phyloP scores from a whole-genome alignment of 2,888 invertebrate genomes.

The Apeira syringaria region DNA sequence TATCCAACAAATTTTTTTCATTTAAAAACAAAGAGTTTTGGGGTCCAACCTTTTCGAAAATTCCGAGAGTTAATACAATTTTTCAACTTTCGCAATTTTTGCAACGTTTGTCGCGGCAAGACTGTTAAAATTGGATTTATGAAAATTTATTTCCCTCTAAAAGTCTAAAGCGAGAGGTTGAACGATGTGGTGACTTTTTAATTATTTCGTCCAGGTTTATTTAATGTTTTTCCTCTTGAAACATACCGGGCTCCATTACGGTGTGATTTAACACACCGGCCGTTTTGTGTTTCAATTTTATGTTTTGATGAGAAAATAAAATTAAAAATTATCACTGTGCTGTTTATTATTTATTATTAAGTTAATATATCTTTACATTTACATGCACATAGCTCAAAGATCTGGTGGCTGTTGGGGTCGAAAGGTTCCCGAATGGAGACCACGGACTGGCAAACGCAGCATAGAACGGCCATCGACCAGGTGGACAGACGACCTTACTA shows the following conservation, averaged over 20 bases:
- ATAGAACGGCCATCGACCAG: too few relatives aligned
- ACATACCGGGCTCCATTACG: conserved; percentile 39
- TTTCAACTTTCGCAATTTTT: conserved; percentile 35
- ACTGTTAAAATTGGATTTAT: conserved; percentile 54
- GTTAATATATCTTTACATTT: too few relatives aligned
- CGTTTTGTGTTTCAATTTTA: too few relatives aligned
- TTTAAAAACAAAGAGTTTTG: not conserved
- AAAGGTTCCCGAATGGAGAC: too few relatives aligned
- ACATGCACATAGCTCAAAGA: too few relatives aligned
- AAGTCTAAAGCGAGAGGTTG: conserved; percentile 38
- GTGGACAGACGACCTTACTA: too few relatives aligned
- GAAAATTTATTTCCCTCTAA: conserved; percentile 37
- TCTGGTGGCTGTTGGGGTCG: too few relatives aligned
- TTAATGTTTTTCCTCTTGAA: conserved; percentile 39
- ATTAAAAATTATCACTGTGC: too few relatives aligned
- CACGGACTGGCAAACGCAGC: too few relatives aligned
- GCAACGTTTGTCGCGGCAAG: conserved; percentile 34
- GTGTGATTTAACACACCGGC: conserved; percentile 44
- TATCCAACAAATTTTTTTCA: too few relatives aligned
- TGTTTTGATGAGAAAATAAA: too few relatives aligned
- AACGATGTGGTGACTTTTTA: conserved; percentile 57
- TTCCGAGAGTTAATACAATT: conserved; percentile 19
- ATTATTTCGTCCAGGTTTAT: conserved; percentile 43
- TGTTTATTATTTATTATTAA: too few relatives aligned
- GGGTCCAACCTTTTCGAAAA: conserved; percentile 8